Base-by-base conservation (phyloP, 2,888 invertebrate species). In the Coleophora deauratella region DNA sequence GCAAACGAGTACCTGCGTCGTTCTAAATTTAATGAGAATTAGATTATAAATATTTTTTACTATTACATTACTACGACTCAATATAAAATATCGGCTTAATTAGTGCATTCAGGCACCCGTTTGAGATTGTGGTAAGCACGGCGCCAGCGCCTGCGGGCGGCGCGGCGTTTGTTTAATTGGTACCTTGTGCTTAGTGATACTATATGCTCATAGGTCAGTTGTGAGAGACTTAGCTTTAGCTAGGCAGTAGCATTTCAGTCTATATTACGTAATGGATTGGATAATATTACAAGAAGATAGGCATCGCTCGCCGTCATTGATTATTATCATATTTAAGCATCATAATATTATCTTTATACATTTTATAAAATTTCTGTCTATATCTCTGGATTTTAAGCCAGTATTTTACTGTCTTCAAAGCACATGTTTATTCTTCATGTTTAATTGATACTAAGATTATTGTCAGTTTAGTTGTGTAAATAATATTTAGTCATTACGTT, bases 131-230 rank as follows among this genome's bases (percentile, higher is more conserved):
- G 45, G 21, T 21, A 21, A 21, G 6, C 21, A 21, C 56, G 55
- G 65, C n/a, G n/a, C n/a, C n/a, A n/a, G n/a, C n/a, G n/a, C n/a
- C n/a, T n/a, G n/a, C n/a, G n/a, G n/a, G n/a, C n/a, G n/a, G n/a
- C 66, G 63, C 63, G 55, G 59, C 63, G 62, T 70, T 62, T 54
- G 59, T 59, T 66, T 65, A 59, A 55, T 60, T 56, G 59, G 68
- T 72, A 67, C 69, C 71, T 69, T 72, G 66, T 70, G 81, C 80
- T 81, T 81, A 82, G 81, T 79, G 76, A 80, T 81, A 78, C 67
- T 66, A 57, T 73, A 77, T 73, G 82, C 82, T 82, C 81, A 82
- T 82, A 81, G 81, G 56, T 75, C 74, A 72, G 76, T 80, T 75
- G 79, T 80, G 81, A 76, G 72, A 72, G 74, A 70, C 62, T 66